A percentile compares a stretch with the other conserved stretches of the same genome.
Evolutionary conservation across 2,113 vertebrate species (phyloP).

Genomic region (Rhea americana): DNA sequence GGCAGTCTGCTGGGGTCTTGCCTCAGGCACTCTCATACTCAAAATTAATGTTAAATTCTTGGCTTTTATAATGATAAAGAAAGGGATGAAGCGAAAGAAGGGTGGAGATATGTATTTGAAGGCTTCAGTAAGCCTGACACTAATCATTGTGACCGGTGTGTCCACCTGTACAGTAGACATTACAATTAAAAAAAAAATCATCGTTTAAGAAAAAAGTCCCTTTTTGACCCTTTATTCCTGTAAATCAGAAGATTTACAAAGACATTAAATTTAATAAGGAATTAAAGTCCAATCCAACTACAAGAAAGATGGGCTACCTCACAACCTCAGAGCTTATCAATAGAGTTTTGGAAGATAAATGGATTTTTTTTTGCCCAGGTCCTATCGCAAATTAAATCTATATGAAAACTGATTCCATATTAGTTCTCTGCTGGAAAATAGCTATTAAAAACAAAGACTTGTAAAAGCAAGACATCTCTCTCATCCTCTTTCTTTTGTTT

Average conservation of each 20-base stretch:
- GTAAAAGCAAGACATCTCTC: not conserved
- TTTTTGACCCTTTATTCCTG: not conserved
- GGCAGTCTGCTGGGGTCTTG: not conserved
- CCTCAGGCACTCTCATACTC: not conserved
- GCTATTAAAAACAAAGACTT: not conserved
- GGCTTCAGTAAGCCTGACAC: not conserved
- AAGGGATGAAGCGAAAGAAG: not conserved
- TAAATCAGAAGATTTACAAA: not conserved
- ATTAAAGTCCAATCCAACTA: not conserved
- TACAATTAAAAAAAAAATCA: not conserved
- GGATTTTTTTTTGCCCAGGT: not conserved
- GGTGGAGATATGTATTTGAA: not conserved
- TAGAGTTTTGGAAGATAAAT: not conserved
- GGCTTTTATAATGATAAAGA: not conserved
- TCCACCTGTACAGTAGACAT: not conserved
- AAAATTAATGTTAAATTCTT: not conserved
- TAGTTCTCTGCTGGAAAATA: not conserved
- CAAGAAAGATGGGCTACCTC: not conserved
- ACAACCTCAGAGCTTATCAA: not conserved
- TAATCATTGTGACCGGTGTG: not conserved
- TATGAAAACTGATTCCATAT: conserved; percentile 41
- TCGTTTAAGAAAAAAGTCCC: not conserved
- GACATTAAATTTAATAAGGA: not conserved
- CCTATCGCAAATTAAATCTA: not conserved
- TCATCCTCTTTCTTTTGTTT: conserved; percentile 24